Base-by-base conservation (phyloP, 2,797 vertebrate genomes). In the Poeciliopsis turneri region DNA sequence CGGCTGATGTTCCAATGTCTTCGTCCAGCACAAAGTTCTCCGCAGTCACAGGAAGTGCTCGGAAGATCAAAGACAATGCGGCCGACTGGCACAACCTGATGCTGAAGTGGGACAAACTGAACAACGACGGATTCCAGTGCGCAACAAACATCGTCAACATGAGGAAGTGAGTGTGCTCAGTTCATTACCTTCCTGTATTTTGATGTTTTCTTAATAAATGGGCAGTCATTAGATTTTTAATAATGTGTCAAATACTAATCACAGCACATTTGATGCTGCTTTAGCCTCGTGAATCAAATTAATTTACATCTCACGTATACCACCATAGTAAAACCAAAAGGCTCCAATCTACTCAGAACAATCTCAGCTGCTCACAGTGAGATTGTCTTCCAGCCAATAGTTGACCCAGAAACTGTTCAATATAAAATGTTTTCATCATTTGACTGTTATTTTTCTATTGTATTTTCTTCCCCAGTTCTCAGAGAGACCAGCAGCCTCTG, bases 31-130 rank as follows among this genome's bases (percentile, higher is more conserved):
- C 95, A 84, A 94, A 91, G 85, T 81, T 39, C 20, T 88, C 95
- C 15, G 94, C 94, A 6, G 89, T 97, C 53, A 95, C 96, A 41
- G 96, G 96, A 93, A 98, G 96, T 78, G 95, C 94, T 9, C 95
- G 98, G 72, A 99, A 97, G 92, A 89, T 99, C 81, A 98, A 96
- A 92, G 98, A 99, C 90, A 97, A 97, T 39, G 97, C 97, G 0
- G 98, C 97, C 0, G 97, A 99, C 76, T 99, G 97, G 97, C 97
- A 98, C 87, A 99, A 99, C 90, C 94, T 98, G 85, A 96, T 97
- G 81, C 86, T 96, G 84, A 96, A 95, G 80, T 99, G 98, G 98
- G 97, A 98, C 25, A 91, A 83, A 12, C 93, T 97, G 55, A 98
- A 94, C 8, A 93, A 97, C 0, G 87, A 91, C 0, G 97, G 97